Conservation (phyloP, 2,888 invertebrate species). For the Lampropteryx suffumata region DNA sequence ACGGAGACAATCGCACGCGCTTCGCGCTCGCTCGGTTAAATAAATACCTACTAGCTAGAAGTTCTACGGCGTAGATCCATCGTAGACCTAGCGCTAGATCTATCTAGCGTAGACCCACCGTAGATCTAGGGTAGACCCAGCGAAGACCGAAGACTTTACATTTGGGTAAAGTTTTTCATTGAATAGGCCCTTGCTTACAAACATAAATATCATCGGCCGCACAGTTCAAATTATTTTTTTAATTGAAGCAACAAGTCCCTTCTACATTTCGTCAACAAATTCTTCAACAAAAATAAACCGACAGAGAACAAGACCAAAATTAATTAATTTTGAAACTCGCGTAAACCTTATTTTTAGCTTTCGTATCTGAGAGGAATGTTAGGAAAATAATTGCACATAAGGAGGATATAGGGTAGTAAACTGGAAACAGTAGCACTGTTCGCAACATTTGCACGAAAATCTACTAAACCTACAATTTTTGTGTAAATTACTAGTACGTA, state of each 20-base stretch:
- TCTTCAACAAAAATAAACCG: constrained; percentile 34
- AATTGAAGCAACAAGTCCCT: constrained; percentile 39
- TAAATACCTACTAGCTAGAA: too few species aligned
- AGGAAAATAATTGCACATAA: constrained; percentile 22
- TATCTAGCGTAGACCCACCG: background rate
- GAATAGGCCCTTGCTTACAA: too few species aligned
- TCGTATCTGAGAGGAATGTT: constrained; percentile 12
- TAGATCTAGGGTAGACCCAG: too few species aligned
- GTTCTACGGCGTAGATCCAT: background rate
- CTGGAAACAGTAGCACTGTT: background rate
- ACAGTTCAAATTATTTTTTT: background rate
- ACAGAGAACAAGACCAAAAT: constrained; percentile 23
- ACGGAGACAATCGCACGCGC: too few species aligned
- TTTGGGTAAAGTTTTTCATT: too few species aligned
- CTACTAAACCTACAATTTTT: too few species aligned
- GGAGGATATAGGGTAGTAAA: constrained; percentile 8
- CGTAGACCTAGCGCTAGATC: too few species aligned
- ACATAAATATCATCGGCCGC: background rate
- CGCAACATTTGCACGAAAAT: too few species aligned
- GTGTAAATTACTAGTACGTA: too few species aligned
- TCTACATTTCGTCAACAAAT: constrained; percentile 37
- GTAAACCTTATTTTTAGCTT: constrained; percentile 25
- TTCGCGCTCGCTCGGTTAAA: too few species aligned
- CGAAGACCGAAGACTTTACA: too few species aligned
- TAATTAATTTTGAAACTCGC: constrained; percentile 32